Evolutionary conservation across 2,113 vertebrate species (phyloP), one percentile per base, ranked within the genome.

Genomic region (Myocastor coypus): DNA sequence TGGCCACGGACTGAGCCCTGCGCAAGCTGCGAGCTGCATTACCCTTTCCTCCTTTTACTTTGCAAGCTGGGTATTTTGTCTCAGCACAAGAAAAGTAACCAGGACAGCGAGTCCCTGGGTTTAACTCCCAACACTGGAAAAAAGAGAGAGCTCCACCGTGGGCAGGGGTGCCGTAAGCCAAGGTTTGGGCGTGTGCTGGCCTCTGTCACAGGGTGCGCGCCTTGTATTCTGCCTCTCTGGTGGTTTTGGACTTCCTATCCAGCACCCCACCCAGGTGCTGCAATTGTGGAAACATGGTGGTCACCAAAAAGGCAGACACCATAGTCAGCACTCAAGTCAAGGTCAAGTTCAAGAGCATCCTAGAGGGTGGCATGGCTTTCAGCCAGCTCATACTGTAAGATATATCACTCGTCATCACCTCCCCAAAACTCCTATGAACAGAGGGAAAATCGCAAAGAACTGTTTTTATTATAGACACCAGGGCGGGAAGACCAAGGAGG

Each of bases 131-230:
- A 17, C 42, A 17, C 42, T 32, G 26, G 26, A 46, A 46, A 28
- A 75, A 26, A 30, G 6, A 30, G 55, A 46, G 30, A 77, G 26
- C 28, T 50, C 26, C 42, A 1, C 14, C 1, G 7, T 20, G 61
- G 19, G 20, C 20, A 3, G 0, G 1, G 28, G 50, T 17, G 16
- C 3, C 0, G 30, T 1, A 50, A 11, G 59, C 16, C 57, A 17
- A 0, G 0, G 40, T 10, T 0, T 9, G 32, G 77, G n/a, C 12
- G 0, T 0, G 2, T 40, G 75, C 30, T 32, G 16, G 3, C 22
- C 57, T 46, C 83, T 6, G 1, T 3, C 17, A 32, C 3, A 0
- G 0, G n/a, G 32, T 5, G 0, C 3, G 12, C 14, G 20, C 14
- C 1, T 26, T 55, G 57, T 7, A 42, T 83, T 75, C 7, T 24